phyloP scores from a whole-genome alignment of 2,888 invertebrate species.

The Loripinus fragilis region DNA sequence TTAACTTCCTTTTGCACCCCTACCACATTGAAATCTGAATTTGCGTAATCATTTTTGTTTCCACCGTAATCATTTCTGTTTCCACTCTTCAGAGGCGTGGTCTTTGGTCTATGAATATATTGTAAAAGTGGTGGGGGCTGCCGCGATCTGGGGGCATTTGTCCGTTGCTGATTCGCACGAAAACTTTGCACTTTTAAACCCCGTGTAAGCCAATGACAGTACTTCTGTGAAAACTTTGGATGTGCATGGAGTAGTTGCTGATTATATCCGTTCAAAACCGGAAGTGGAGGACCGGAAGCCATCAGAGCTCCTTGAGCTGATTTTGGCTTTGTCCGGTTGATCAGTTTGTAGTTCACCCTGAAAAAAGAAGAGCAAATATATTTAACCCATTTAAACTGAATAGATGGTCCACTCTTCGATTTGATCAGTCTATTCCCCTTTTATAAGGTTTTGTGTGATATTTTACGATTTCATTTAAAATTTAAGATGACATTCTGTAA shows the following conservation, averaged over 20 bases:
- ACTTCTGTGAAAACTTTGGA: slow-evolving; percentile 60
- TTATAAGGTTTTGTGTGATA: too few relatives aligned
- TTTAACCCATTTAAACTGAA: too few relatives aligned
- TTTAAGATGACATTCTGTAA: too few relatives aligned
- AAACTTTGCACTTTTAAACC: slow-evolving; percentile 68
- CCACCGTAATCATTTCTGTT: background rate
- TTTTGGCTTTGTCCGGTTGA: slow-evolving; percentile 48
- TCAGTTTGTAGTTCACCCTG: slow-evolving; percentile 55
- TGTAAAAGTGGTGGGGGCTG: slow-evolving; percentile 53
- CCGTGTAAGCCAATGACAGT: slow-evolving; percentile 62
- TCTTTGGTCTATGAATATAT: slow-evolving; percentile 52
- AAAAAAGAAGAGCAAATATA: too few relatives aligned
- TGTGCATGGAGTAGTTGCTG: slow-evolving; percentile 60
- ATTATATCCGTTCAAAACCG: slow-evolving; percentile 59
- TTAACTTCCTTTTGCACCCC: slow-evolving; percentile 46
- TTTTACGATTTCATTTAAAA: too few relatives aligned
- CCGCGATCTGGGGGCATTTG: slow-evolving; percentile 33
- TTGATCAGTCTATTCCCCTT: too few relatives aligned
- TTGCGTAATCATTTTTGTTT: background rate
- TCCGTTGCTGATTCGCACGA: slow-evolving; percentile 26
- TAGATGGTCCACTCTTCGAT: too few relatives aligned
- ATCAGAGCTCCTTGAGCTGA: slow-evolving; percentile 35
- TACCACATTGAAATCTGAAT: slow-evolving; percentile 40
- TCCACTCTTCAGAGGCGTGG: background rate
- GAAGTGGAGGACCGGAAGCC: slow-evolving; percentile 45